Evolutionary conservation across 2,797 vertebrate genomes (phyloP).

Genomic region (Zonotrichia albicollis): DNA sequence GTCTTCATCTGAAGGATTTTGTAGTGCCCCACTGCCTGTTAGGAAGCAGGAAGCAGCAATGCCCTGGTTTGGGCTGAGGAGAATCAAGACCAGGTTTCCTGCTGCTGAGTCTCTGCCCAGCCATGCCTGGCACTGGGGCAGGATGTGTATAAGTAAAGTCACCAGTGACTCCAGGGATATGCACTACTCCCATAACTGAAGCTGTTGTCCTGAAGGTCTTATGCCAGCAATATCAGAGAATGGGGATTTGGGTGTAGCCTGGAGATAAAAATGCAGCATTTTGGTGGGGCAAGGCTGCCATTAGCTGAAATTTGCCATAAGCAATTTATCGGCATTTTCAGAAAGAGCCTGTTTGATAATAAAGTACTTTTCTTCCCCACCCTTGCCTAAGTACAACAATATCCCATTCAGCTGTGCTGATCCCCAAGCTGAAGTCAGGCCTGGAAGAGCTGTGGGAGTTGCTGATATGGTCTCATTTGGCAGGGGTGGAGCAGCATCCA

Average conservation of each 20-base stretch:
- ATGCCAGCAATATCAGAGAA: background rate
- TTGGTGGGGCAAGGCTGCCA: background rate
- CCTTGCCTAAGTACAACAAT: background rate
- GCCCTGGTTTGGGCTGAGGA: background rate
- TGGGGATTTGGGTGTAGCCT: background rate
- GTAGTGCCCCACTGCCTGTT: background rate
- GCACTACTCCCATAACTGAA: background rate
- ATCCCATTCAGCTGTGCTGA: background rate
- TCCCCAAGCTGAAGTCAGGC: background rate
- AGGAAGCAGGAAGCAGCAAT: background rate
- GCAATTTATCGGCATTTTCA: background rate
- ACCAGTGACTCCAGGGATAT: background rate
- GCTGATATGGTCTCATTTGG: background rate
- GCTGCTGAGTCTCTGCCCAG: slow-evolving; percentile 9
- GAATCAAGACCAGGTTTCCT: background rate
- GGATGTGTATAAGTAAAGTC: background rate
- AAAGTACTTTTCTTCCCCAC: background rate
- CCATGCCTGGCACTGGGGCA: background rate
- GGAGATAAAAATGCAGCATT: background rate
- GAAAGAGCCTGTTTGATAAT: background rate
- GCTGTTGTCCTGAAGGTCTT: background rate
- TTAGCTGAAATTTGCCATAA: background rate
- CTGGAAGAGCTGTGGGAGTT: background rate
- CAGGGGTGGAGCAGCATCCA: background rate
- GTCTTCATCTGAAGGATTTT: background rate